These are phyloP conservation scores for Phthorimaea operculella DNA, from an alignment of 1,140 invertebrate genomes.

Conservation along the genomic window DNA sequence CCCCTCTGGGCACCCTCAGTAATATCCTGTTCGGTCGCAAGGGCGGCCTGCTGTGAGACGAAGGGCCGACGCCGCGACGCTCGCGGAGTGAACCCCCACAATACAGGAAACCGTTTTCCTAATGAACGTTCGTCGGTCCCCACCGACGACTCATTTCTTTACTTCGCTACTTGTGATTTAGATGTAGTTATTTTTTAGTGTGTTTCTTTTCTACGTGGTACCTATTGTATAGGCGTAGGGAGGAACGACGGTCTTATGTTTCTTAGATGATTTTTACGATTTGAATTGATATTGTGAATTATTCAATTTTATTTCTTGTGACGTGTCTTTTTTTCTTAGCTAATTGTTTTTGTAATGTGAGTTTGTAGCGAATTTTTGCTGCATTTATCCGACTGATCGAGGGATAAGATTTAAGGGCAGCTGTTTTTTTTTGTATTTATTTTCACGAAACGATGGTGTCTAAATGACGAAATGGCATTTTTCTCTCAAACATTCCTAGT, in stretches of 20 bases:
- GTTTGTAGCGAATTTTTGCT: constrained; percentile 28
- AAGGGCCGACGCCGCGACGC: constrained; percentile 1
- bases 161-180: constrained; percentile 47
- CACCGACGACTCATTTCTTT: constrained; percentile 14
- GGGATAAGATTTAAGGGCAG: constrained; percentile 10
- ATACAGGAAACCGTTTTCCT: neutral
- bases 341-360: constrained; percentile 28
- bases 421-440: constrained; percentile 9
- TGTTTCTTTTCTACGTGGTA: constrained; percentile 29
- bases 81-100: neutral
- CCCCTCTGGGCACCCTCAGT: constrained; percentile 81
- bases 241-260: neutral
- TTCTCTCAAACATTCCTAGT: constrained; percentile 40
- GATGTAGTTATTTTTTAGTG: constrained; percentile 23
- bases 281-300: constrained; percentile 26
- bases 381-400: constrained; percentile 47
- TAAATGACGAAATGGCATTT: constrained; percentile 17
- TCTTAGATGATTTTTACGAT: constrained; percentile 26
- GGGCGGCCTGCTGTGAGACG: constrained; percentile 76
- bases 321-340: constrained; percentile 43
- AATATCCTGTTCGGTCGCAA: constrained; percentile 84
- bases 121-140: neutral
- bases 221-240: constrained; percentile 13
- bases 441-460: neutral
- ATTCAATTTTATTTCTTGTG: constrained; percentile 45